Base-by-base conservation (phyloP, 2,888 invertebrate genomes). In the Dynastes maya region DNA sequence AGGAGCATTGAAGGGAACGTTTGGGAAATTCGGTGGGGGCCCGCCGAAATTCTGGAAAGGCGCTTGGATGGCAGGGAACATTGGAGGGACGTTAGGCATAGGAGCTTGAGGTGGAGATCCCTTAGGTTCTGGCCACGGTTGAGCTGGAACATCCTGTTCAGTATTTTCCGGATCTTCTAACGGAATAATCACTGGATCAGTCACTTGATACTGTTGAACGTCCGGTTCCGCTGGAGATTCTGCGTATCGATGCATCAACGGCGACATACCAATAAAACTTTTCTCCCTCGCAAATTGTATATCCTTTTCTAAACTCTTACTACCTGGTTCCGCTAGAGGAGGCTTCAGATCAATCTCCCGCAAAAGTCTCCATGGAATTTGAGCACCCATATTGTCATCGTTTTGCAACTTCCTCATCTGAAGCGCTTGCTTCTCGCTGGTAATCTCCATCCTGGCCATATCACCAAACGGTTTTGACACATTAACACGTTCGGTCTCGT, bases 401-500 rank as follows among this genome's bases (percentile, higher is more conserved):
- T 90, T 92, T 11, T 51, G 79, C 37, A 90, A 92, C 67, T 67
- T 77, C 32, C 71, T 75, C 88, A 94, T 93, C 84, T 94, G 92
- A 86, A 96, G 91, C n/a, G 95, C 94, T 86, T 96, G 95, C 76
- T 96, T 92, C 90, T 98, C 98, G 84, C 94, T 91, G 80, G 93
- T 92, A 85, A 95, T 94, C 87, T 98, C 98, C 90, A 96, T 93
- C 87, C 95, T 93, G 86, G 96, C 96, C 95, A 97, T 95, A 85
- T 97, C 97, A 51, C 94, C 95, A 89, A 98, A 98, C 49, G 92
- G 95, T 89, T 94, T 96, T 2, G 94, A 97, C 0, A 98, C 98
- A 89, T 98, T 98, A 1, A 97, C 96, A 86, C 98, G 92, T 89
- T 99, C 98, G 16, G 95, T 97, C 89, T 98, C 98, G 88, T 98